phyloP scores from a whole-genome alignment of 2,113 vertebrate species.

The Micronycteris hirsuta region DNA sequence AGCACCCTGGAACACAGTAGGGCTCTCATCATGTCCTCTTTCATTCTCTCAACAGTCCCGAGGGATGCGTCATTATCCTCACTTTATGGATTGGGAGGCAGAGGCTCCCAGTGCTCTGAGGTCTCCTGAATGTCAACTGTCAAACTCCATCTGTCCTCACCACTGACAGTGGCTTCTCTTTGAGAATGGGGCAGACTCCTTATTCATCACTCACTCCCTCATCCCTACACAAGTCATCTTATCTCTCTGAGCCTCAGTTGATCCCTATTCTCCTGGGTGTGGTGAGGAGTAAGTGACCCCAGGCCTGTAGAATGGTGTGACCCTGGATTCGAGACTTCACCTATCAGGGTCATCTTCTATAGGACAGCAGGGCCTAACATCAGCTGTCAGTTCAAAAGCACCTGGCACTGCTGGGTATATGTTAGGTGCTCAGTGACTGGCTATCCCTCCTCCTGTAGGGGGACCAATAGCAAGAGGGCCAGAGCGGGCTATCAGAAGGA shows the following conservation, averaged over 20 bases:
- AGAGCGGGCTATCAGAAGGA: not conserved
- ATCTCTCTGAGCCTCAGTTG: not conserved
- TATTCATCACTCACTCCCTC: not conserved
- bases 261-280: too few species aligned
- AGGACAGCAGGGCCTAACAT: not conserved
- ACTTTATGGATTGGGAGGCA: not conserved
- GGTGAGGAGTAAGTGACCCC: not conserved
- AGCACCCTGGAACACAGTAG: too few species aligned
- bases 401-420: not conserved
- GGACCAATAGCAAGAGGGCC: not conserved
- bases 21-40: not conserved
- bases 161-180: not conserved
- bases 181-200: not conserved
- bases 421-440: not conserved
- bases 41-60: not conserved
- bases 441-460: not conserved
- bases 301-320: not conserved
- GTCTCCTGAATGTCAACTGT: too few species aligned
- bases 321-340: not conserved
- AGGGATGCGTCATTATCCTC: not conserved
- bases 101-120: not conserved
- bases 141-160: too few species aligned
- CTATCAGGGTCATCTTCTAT: not conserved
- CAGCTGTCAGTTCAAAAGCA: not conserved
- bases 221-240: rapidly evolving